Conservation (phyloP, 2,113 vertebrate species). For the Bos indicus region DNA sequence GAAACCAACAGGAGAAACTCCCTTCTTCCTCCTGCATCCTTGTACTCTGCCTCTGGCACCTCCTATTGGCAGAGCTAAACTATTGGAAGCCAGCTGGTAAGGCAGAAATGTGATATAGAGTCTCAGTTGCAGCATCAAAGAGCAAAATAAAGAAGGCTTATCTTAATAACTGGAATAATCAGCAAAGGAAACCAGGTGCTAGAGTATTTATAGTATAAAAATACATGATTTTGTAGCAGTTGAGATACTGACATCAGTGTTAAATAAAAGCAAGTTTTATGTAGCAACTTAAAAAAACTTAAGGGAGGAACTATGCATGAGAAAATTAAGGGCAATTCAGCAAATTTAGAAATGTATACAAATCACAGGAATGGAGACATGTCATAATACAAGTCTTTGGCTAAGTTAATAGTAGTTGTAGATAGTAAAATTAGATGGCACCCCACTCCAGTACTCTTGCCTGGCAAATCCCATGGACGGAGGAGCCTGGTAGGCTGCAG, state of each 20-base stretch:
- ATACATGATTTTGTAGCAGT: constrained; percentile 92
- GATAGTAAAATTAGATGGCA: constrained; percentile 77
- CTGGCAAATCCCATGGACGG: too few species aligned
- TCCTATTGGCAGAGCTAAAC: not conserved
- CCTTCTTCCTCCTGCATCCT: not conserved
- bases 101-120: not conserved
- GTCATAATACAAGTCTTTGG: constrained; percentile 81
- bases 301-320: constrained; percentile 87
- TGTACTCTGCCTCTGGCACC: not conserved
- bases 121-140: not conserved
- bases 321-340: constrained; percentile 80
- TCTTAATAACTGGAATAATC: constrained; percentile 56
- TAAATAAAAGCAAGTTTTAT: constrained; percentile 92
- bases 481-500: too few species aligned
- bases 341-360: constrained; percentile 81
- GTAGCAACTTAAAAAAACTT: constrained; percentile 87
- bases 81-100: not conserved
- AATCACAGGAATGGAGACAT: constrained; percentile 84
- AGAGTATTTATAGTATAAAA: constrained; percentile 91
- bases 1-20: not conserved
- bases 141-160: not conserved
- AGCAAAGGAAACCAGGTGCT: constrained; percentile 90
- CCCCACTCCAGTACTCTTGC: too few species aligned
- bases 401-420: constrained; percentile 77
- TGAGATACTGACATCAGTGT: constrained; percentile 91